Percentiles rank a stretch among this genome's conserved stretches.
These are phyloP conservation scores for Pyrocephalus nanus DNA, from an alignment of 2,797 vertebrate genomes.

Conservation along the genomic window DNA sequence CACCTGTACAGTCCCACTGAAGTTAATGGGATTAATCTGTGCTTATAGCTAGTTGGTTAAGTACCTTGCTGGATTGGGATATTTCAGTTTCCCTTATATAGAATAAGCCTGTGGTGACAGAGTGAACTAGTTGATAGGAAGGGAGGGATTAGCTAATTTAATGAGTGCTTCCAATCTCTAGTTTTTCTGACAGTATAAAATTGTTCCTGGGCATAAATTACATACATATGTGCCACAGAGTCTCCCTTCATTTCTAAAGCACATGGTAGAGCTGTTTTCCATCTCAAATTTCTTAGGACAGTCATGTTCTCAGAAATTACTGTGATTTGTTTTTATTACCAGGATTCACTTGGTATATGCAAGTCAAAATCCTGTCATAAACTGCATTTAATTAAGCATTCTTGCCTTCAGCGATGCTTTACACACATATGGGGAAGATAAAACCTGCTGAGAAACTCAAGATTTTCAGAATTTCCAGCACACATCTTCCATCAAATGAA, in stretches of 20 bases:
- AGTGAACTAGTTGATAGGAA: conserved; percentile 61
- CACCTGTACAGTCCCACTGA: conserved; percentile 23
- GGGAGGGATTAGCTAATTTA: conserved; percentile 63
- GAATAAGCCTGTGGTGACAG: conserved; percentile 58
- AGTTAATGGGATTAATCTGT: conserved; percentile 25
- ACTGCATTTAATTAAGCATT: conserved; percentile 44
- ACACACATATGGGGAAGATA: neutral
- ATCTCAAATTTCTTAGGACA: conserved; percentile 54
- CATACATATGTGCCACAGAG: conserved; percentile 49
- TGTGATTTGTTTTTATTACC: conserved; percentile 32
- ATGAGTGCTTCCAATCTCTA: conserved; percentile 51
- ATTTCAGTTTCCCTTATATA: conserved; percentile 12
- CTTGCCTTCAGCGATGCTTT: neutral
- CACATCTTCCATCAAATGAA: conserved; percentile 4
- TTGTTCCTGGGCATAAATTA: conserved; percentile 53
- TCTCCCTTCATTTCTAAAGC: conserved; percentile 43
- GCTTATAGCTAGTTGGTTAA: conserved; percentile 18
- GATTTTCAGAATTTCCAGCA: conserved; percentile 37
- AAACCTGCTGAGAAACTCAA: conserved; percentile 8
- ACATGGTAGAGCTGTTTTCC: conserved; percentile 36
- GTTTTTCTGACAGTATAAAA: conserved; percentile 67
- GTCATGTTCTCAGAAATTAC: conserved; percentile 10
- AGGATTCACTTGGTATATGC: conserved; percentile 1
- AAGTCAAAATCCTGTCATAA: conserved; percentile 17
- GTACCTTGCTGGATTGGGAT: conserved; percentile 10